Evolutionary conservation across 2,113 vertebrate species (phyloP).

Genomic region (Colistium nudipinnis): DNA sequence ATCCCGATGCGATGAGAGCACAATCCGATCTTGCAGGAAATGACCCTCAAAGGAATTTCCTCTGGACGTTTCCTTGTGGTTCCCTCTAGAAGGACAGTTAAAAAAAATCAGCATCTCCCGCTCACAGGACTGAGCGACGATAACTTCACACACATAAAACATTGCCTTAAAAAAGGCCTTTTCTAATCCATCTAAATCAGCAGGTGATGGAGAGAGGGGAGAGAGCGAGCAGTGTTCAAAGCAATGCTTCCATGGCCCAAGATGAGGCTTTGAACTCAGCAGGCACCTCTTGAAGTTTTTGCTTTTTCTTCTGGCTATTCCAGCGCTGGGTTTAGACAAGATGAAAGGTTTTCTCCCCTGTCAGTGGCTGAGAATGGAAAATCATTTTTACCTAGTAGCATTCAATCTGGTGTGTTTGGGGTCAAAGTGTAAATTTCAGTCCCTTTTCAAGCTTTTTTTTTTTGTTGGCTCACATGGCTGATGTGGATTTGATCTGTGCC

Average conservation of each 20-base stretch:
- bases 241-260: slow-evolving; percentile 30
- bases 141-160: slow-evolving; percentile 28
- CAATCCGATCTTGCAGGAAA: slow-evolving; percentile 11
- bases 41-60: slow-evolving; percentile 37
- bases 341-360: slow-evolving; percentile 64
- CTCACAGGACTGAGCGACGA: neutral
- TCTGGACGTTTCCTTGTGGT: slow-evolving; percentile 11
- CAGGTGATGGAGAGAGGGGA: slow-evolving; percentile 19
- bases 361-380: slow-evolving; percentile 59
- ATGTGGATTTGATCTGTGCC: slow-evolving; percentile 20
- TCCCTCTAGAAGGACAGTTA: neutral
- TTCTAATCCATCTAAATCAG: slow-evolving; percentile 42
- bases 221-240: slow-evolving; percentile 45
- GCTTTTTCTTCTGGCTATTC: slow-evolving; percentile 55
- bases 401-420: slow-evolving; percentile 26
- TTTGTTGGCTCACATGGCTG: slow-evolving; percentile 7
- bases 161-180: slow-evolving; percentile 21
- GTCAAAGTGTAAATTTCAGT: slow-evolving; percentile 55
- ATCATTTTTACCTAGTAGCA: slow-evolving; percentile 41
- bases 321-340: slow-evolving; percentile 46
- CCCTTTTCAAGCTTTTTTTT: slow-evolving; percentile 42
- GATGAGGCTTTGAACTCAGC: slow-evolving; percentile 65
- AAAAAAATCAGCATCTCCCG: neutral
- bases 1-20: slow-evolving; percentile 1
- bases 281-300: slow-evolving; percentile 61